Base-by-base conservation (phyloP, 1,140 invertebrate genomes). In the Batillaria attramentaria region DNA sequence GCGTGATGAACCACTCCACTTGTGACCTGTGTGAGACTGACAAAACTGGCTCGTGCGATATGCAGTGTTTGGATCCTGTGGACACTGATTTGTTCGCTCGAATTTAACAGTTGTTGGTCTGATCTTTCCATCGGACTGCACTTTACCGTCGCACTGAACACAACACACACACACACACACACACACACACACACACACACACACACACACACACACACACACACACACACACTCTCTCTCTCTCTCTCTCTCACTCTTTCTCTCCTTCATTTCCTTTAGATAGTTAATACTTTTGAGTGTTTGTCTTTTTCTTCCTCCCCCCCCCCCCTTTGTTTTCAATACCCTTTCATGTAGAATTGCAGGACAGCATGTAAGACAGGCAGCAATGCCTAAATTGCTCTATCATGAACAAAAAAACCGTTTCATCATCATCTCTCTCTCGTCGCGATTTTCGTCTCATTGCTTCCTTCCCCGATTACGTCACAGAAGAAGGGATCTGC, bases 181-280 rank as follows among this genome's bases (percentile, higher is more conserved):
- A 60, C 20, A 60, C 57, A 60, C 20, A 60, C 57, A 60, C 6
- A 60, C 57, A 60, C 20, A 60, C 57, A 60, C 8, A 60, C 8
- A 60, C 8, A 60, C 57, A 13, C 57, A n/a, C 57, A 60, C 57
- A n/a, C 57, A 60, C 57, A n/a, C 57, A n/a, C 8, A n/a, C 57
- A 60, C 57, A n/a, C 24, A 60, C 57, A n/a, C 57, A 60, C 57
- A n/a, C 57, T n/a, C 57, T n/a, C 57, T 60, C 6, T 60, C 57
- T 60, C 46, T n/a, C n/a, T n/a, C n/a, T n/a, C 24, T 24, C 24
- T 50, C 46, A 8, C 24, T 50, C 10, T 50, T 24, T 50, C 24
- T 24, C 24, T 24, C 46, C 10, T 10, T 50, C 10, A 13, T 50
- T 50, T 50, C 10, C 46, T 10, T 24, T 10, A n/a, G n/a, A n/a